Base-by-base conservation (phyloP, 2,888 invertebrate species). In the Agrypnus murinus region DNA sequence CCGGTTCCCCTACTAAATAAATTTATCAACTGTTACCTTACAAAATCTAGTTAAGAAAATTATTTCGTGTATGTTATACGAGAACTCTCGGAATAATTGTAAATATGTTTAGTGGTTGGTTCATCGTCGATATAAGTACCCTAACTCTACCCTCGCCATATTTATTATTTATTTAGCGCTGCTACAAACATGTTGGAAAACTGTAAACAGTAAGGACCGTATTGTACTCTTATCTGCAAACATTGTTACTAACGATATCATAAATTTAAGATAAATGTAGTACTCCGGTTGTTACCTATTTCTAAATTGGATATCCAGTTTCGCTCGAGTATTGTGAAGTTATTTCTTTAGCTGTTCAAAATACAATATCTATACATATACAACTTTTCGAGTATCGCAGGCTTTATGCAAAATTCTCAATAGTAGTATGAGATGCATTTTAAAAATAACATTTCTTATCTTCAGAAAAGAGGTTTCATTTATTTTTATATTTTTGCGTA, bases 131-230 rank as follows among this genome's bases (percentile, higher is more conserved):
- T n/a, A n/a, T n/a, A n/a, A n/a, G n/a, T n/a, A n/a, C n/a, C n/a
- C n/a, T n/a, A n/a, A n/a, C n/a, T n/a, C 45, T 19, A 65, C 19
- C 8, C 58, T 34, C 65, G 45, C 55, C n/a, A 65, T 65, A 55
- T 58, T 58, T 65, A 65, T 46, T 65, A 59, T 65, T 65, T 65
- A 65, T 65, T 65, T 65, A 65, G 65, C 48, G 17, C 12, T 45
- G 7, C 19, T 25, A 12, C 8, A 65, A 40, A 65, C 7, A 65
- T 58, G 65, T 48, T 15, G 58, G 65, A 65, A 58, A 65, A 65
- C 46, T 48, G 65, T 59, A 65, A 65, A 65, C 58, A 59, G 32
- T 17, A n/a, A 40, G 8, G 45, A 65, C 25, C 17, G 65, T 31
- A 58, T 58, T 58, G 65, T 65, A 14, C 48, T 65, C 57, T 58